Conservation (phyloP, 2,797 vertebrate genomes). For the Melanotaenia trifasciata region DNA sequence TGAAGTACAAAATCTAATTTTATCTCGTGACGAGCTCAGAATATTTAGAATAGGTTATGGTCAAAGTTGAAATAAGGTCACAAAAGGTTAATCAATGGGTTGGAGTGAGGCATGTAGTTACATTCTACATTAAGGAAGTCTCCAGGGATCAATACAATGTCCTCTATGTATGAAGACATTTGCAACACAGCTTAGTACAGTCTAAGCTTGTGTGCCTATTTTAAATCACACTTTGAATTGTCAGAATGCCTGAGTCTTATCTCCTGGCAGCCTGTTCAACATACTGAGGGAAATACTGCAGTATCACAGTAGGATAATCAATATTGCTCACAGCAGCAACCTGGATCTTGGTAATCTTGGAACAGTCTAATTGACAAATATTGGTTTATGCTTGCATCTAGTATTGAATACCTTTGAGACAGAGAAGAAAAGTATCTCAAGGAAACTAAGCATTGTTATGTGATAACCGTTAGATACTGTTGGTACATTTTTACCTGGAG, state of each 20-base stretch:
- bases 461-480: no score
- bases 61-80: neutral
- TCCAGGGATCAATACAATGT: neutral
- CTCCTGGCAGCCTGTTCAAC: conserved; percentile 11
- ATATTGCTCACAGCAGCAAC: conserved; percentile 16
- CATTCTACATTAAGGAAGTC: neutral
- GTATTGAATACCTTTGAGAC: conserved; percentile 5
- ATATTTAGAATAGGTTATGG: neutral
- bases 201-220: neutral
- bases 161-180: conserved; percentile 2
- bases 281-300: conserved; percentile 3
- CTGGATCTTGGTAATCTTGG: conserved; percentile 20
- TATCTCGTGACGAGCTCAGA: neutral
- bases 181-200: conserved; percentile 2
- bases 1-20: neutral
- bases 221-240: conserved; percentile 15
- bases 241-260: conserved; percentile 21
- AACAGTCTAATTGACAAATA: conserved; percentile 26
- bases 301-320: conserved; percentile 27
- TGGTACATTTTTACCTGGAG: no score
- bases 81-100: neutral
- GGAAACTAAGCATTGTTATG: no score
- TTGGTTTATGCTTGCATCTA: conserved; percentile 10
- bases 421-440: neutral
- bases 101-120: neutral